Percentiles rank a stretch among this genome's conserved stretches.
Evolutionary conservation across 2,797 vertebrate genomes (phyloP).

Genomic region (Hafferia zeledoni): DNA sequence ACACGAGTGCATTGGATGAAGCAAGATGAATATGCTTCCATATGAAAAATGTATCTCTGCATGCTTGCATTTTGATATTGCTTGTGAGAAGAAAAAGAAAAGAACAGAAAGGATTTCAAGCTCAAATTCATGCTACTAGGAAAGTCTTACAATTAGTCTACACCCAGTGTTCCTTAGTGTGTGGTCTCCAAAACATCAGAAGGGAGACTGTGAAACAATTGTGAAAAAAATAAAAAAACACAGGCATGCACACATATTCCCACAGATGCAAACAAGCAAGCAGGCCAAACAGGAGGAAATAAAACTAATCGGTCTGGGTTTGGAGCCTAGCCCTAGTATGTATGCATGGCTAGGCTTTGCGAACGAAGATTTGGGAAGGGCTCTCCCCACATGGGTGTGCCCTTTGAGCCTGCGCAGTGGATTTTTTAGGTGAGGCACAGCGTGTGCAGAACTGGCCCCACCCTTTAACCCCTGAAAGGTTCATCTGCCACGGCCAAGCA

Average conservation of each 20-base stretch:
- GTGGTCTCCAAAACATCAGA: conserved; percentile 46
- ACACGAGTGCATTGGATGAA: background rate
- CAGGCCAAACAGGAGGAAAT: background rate
- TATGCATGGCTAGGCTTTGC: too few species aligned
- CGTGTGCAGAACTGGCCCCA: too few species aligned
- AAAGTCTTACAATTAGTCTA: background rate
- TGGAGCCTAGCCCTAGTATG: background rate
- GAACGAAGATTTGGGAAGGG: too few species aligned
- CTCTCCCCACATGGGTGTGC: too few species aligned
- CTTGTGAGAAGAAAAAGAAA: conserved; percentile 8
- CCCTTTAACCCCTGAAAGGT: too few species aligned
- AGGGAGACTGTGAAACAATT: conserved; percentile 11
- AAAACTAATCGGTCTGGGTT: background rate
- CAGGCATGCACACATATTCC: background rate
- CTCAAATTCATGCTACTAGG: background rate
- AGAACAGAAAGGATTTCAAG: background rate
- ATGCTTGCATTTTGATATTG: conserved; percentile 1
- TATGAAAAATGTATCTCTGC: background rate
- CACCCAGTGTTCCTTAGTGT: conserved; percentile 11
- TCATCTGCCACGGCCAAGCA: too few species aligned
- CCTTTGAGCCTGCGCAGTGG: too few species aligned
- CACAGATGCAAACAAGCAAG: background rate
- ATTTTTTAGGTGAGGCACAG: too few species aligned
- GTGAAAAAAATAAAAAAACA: background rate
- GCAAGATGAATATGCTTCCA: background rate